Conservation (phyloP, 2,113 vertebrate species). For the Eidolon helvum region DNA sequence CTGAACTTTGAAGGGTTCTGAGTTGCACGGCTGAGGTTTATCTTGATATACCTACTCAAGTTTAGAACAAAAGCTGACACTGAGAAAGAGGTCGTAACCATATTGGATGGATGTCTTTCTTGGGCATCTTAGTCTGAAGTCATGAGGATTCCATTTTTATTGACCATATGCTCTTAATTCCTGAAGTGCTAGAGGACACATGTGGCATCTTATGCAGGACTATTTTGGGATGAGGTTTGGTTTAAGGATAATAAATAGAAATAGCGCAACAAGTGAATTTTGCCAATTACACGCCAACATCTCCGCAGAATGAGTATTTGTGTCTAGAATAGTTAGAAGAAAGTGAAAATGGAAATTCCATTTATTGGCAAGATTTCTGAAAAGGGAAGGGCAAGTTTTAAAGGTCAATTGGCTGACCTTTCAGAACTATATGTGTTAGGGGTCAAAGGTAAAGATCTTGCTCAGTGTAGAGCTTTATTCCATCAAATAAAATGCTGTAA, state of each 20-base stretch:
- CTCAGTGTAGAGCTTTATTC: background rate
- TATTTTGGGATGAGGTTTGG: constrained; percentile 72
- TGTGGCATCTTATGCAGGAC: constrained; percentile 55
- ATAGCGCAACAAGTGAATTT: constrained; percentile 67
- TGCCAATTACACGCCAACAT: constrained; percentile 45
- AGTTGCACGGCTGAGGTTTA: background rate
- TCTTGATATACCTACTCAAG: background rate
- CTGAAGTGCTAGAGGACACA: constrained; percentile 62
- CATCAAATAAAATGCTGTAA: background rate
- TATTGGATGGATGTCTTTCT: background rate
- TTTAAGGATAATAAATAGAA: constrained; percentile 68
- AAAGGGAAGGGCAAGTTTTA: constrained; percentile 41
- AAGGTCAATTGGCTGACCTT: background rate
- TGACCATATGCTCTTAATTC: constrained; percentile 69
- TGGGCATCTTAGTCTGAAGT: constrained; percentile 28
- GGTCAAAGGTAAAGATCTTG: background rate
- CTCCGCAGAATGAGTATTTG: constrained; percentile 62
- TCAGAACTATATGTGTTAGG: background rate
- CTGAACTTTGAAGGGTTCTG: background rate
- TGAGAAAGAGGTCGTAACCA: background rate
- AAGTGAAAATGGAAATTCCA: constrained; percentile 26
- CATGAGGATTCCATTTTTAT: constrained; percentile 74
- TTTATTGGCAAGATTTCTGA: constrained; percentile 52
- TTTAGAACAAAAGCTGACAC: background rate
- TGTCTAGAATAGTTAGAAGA: constrained; percentile 39